These are phyloP conservation scores for Apeltes quadracus DNA, from an alignment of 2,113 vertebrate species.

Conservation along the genomic window DNA sequence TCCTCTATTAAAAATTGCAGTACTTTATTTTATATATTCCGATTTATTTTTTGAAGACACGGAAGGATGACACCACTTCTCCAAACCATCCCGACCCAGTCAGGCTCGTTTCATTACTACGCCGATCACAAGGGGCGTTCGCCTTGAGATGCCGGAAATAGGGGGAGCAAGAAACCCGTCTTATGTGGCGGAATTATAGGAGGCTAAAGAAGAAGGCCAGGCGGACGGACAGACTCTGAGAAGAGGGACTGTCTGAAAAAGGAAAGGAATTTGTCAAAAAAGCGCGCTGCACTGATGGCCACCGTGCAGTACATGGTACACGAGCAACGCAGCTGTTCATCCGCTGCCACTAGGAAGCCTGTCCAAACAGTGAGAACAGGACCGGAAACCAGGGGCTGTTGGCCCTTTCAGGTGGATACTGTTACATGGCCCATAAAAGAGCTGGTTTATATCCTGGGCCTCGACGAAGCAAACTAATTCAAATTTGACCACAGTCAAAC, in stretches of 20 bases:
- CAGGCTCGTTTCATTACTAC: not conserved
- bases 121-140: not conserved
- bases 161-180: not conserved
- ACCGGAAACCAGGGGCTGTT: slow-evolving; percentile 7
- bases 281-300: not conserved
- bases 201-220: not conserved
- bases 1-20: not conserved
- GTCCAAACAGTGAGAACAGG: slow-evolving; percentile 6
- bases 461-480: not conserved
- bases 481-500: too few species aligned
- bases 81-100: not conserved
- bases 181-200: not conserved
- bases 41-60: too few species aligned
- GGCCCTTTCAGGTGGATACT: not conserved
- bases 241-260: slow-evolving; percentile 2
- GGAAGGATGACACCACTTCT: not conserved
- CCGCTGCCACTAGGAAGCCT: slow-evolving; percentile 9
- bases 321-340: not conserved
- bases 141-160: not conserved
- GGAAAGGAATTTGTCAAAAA: not conserved
- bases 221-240: not conserved
- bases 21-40: not conserved
- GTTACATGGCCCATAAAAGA: not conserved
- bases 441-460: not conserved
- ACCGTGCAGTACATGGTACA: not conserved